These are phyloP conservation scores for Portunus trituberculatus DNA, from an alignment of 1,140 invertebrate species.

Conservation along the genomic window DNA sequence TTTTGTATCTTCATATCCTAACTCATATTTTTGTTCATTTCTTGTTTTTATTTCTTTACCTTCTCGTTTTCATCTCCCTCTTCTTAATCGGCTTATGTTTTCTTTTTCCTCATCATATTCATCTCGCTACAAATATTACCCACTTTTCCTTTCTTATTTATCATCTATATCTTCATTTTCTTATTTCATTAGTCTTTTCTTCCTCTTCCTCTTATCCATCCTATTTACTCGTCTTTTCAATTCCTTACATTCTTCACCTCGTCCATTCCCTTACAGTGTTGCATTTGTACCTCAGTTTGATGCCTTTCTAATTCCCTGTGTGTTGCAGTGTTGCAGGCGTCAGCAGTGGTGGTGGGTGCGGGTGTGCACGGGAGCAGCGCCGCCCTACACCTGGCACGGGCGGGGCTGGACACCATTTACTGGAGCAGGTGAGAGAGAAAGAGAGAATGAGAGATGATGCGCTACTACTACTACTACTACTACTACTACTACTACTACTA, in stretches of 20 bases:
- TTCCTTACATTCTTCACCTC: neutral
- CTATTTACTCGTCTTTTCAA: neutral
- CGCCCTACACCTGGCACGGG: constrained; percentile 45
- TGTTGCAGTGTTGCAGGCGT: neutral
- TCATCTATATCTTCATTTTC: neutral
- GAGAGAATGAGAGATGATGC: neutral
- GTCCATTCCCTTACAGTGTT: neutral
- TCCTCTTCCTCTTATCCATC: neutral
- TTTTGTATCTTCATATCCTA: no score
- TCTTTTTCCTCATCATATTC: neutral
- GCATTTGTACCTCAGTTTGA: neutral
- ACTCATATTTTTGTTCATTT: no score
- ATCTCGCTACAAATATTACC: neutral
- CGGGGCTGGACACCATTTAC: constrained; percentile 47
- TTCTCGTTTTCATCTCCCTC: no score
- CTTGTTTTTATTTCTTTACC: neutral
- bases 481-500: neutral
- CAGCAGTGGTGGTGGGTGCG: constrained; percentile 50
- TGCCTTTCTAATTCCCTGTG: neutral
- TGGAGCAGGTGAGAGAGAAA: constrained; percentile 48
- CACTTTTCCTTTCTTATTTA: neutral
- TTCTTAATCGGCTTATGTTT: no score
- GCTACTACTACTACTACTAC: neutral
- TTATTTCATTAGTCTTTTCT: neutral
- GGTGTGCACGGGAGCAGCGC: constrained; percentile 52